Conservation (phyloP, 2,888 invertebrate genomes). For the Amblyteles armatorius region DNA sequence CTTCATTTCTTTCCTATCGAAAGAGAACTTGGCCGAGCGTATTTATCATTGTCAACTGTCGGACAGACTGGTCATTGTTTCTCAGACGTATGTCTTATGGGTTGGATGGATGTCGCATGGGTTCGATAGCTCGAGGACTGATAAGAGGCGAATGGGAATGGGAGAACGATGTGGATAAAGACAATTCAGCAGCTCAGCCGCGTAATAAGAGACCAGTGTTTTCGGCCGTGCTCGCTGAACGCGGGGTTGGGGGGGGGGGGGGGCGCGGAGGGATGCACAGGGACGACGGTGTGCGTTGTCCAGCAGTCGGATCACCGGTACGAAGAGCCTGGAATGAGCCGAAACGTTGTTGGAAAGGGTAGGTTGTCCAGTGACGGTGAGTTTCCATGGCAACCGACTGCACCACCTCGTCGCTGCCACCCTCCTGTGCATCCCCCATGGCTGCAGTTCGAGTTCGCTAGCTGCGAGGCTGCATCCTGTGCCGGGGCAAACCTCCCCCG, state of each 20-base stretch:
- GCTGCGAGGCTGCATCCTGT: constrained; percentile 70
- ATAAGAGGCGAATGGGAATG: constrained; percentile 24
- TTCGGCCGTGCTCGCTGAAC: constrained; percentile 77
- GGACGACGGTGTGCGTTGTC: constrained; percentile 76
- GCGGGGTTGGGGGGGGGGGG: background rate
- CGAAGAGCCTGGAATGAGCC: constrained; percentile 70
- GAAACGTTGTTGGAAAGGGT: constrained; percentile 73
- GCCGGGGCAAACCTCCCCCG: constrained; percentile 76
- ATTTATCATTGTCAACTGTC: background rate
- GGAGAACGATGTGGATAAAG: constrained; percentile 70
- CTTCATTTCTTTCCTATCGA: background rate
- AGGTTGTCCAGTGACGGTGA: constrained; percentile 83
- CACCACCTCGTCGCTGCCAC: constrained; percentile 79
- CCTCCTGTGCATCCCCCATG: constrained; percentile 77
- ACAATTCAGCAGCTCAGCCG: constrained; percentile 82
- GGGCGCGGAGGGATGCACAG: constrained; percentile 63
- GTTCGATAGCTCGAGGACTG: constrained; percentile 42
- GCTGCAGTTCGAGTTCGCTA: constrained; percentile 79
- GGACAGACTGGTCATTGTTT: background rate
- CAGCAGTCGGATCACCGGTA: constrained; percentile 82
- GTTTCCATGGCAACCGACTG: constrained; percentile 84
- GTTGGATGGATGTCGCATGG: background rate
- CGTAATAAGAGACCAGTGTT: constrained; percentile 83
- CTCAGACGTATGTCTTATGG: background rate
- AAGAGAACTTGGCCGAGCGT: background rate